Evolutionary conservation across 23 tunicate species (phyloP).

Genomic region (Trididemnum nubilum): DNA sequence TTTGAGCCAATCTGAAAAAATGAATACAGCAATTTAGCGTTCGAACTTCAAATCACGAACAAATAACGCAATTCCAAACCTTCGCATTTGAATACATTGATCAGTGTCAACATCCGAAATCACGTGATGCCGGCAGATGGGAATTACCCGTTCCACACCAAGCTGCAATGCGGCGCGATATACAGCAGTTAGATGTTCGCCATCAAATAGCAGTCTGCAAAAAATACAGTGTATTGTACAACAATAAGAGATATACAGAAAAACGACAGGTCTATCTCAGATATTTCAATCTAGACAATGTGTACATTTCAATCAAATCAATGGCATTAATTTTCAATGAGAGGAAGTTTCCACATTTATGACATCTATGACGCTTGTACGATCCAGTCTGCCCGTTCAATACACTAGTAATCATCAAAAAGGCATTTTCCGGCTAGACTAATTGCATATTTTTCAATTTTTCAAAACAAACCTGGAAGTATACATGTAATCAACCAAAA

Average conservation of each 20-base stretch:
- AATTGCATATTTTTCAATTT: too few relatives aligned
- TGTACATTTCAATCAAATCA: too few relatives aligned
- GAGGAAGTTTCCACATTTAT: too few relatives aligned
- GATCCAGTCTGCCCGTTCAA: too few relatives aligned
- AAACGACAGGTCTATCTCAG: neutral
- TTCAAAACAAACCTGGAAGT: conserved; percentile 55
- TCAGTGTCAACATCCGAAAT: conserved; percentile 41
- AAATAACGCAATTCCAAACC: conserved; percentile 18
- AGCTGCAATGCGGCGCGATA: conserved; percentile 65
- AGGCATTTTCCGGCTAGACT: too few relatives aligned
- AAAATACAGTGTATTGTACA: too few relatives aligned
- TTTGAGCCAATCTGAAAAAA: conserved; percentile 57
- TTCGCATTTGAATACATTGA: conserved; percentile 52
- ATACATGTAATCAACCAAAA: conserved; percentile 75
- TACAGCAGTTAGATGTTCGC: conserved; percentile 40
- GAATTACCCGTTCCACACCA: conserved; percentile 65
- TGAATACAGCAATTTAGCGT: neutral
- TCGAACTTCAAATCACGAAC: neutral
- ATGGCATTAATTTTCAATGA: too few relatives aligned
- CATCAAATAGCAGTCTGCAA: conserved; percentile 51
- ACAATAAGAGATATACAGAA: neutral
- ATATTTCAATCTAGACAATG: neutral
- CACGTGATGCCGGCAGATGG: conserved; percentile 62
- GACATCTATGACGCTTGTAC: too few relatives aligned
- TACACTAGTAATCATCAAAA: too few relatives aligned